These are phyloP conservation scores for Labia minor DNA, from an alignment of 2,888 invertebrate genomes.

Conservation along the genomic window DNA sequence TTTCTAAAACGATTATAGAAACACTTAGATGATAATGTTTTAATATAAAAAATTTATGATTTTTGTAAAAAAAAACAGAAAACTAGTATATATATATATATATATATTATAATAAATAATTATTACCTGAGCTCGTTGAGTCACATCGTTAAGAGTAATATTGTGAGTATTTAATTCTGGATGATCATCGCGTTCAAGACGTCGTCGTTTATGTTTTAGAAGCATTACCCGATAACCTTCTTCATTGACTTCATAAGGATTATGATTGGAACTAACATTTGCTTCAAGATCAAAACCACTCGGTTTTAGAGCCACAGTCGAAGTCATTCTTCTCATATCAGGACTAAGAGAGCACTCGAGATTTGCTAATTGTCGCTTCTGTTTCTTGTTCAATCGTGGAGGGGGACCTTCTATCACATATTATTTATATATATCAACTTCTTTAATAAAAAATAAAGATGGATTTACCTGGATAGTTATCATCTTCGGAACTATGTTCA, in stretches of 20 bases:
- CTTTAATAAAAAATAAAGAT: not conserved
- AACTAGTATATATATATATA: too few relatives aligned
- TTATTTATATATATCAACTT: not conserved
- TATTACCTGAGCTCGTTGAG: conserved; percentile 38
- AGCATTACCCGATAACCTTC: conserved; percentile 59
- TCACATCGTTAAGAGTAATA: conserved; percentile 62
- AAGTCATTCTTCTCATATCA: conserved; percentile 35
- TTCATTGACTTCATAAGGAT: conserved; percentile 44
- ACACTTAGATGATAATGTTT: too few relatives aligned
- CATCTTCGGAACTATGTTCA: conserved; percentile 58
- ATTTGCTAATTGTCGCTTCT: conserved; percentile 40
- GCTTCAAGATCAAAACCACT: conserved; percentile 36
- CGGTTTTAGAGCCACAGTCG: conserved; percentile 38
- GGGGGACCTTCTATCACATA: conserved; percentile 46
- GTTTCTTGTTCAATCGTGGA: conserved; percentile 45
- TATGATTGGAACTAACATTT: conserved; percentile 34
- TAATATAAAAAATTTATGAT: too few relatives aligned
- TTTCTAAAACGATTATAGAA: too few relatives aligned
- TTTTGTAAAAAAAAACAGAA: too few relatives aligned
- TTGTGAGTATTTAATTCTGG: conserved; percentile 67
- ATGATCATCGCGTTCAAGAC: conserved; percentile 58
- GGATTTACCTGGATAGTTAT: conserved; percentile 51
- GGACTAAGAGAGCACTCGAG: conserved; percentile 33
- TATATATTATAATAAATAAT: too few relatives aligned
- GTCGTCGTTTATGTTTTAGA: conserved; percentile 56